Conservation (phyloP, 2,888 invertebrate genomes). For the Tetropium fuscum region DNA sequence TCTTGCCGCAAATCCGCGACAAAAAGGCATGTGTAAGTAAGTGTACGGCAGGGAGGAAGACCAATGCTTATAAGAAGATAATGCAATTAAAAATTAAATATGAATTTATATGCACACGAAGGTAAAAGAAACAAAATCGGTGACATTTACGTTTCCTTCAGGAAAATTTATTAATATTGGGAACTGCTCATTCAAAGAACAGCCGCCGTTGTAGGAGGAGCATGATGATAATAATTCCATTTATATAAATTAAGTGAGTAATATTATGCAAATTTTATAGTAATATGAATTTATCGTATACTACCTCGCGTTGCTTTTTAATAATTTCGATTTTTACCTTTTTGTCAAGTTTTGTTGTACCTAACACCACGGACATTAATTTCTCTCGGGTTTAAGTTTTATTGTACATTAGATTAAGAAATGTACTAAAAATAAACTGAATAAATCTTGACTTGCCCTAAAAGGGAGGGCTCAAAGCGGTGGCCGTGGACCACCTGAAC, state of each 20-base stretch:
- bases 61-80: constrained; percentile 29
- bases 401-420: constrained; percentile 6
- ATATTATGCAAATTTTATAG: constrained; percentile 28
- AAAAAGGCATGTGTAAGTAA: constrained; percentile 8
- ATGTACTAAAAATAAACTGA: neutral
- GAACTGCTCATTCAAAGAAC: constrained; percentile 35
- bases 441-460: neutral
- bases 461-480: constrained; percentile 3
- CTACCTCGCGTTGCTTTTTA: constrained; percentile 12
- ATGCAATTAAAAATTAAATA: constrained; percentile 43
- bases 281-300: constrained; percentile 19
- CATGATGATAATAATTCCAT: constrained; percentile 36
- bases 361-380: constrained; percentile 14
- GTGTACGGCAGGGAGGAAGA: neutral
- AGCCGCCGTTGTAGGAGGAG: constrained; percentile 40
- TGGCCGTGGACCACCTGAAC: constrained; percentile 8
- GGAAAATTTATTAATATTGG: constrained; percentile 42
- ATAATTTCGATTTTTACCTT: constrained; percentile 14
- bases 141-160: constrained; percentile 38
- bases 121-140: constrained; percentile 36
- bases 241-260: constrained; percentile 19
- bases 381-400: constrained; percentile 8
- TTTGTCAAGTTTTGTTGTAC: constrained; percentile 10
- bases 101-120: constrained; percentile 44
- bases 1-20: neutral